Conservation (phyloP, 2,888 invertebrate genomes). For the Leucophenga maculata region DNA sequence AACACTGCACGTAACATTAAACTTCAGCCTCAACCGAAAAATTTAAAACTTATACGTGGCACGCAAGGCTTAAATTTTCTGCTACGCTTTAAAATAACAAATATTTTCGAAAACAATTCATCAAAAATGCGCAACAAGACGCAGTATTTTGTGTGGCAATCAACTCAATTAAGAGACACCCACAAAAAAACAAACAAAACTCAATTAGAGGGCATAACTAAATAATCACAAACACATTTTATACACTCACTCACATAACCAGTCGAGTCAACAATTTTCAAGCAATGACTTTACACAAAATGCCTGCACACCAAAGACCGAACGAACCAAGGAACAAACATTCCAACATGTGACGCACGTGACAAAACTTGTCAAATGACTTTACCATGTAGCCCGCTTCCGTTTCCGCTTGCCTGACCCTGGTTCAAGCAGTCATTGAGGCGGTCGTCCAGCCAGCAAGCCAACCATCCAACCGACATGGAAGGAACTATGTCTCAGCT, state of each 20-base stretch:
- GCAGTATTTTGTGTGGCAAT: constrained; percentile 51
- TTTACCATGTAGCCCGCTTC: constrained; percentile 39
- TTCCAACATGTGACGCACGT: constrained; percentile 60
- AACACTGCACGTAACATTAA: no score
- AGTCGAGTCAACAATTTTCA: constrained; percentile 22
- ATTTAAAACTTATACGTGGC: no score
- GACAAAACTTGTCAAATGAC: constrained; percentile 65
- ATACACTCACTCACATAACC: constrained; percentile 51
- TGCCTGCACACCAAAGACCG: constrained; percentile 6
- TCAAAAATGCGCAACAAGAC: constrained; percentile 28
- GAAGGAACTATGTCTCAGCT: constrained; percentile 2
- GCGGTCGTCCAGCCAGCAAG: neutral
- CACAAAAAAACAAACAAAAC: constrained; percentile 46
- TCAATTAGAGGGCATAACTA: constrained; percentile 63
- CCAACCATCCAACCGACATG: neutral
- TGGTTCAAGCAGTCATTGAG: neutral
- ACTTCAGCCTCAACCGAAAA: no score
- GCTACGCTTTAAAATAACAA: neutral
- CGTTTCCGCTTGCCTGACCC: neutral
- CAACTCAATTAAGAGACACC: constrained; percentile 52
- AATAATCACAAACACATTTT: constrained; percentile 65
- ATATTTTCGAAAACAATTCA: constrained; percentile 3
- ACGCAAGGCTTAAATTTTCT: no score
- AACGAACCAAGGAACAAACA: constrained; percentile 15
- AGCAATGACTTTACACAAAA: constrained; percentile 6